A percentile compares a stretch with the other conserved stretches of the same genome.
phyloP scores from a whole-genome alignment of 2,797 vertebrate genomes.

The Oryzias sinensis region DNA sequence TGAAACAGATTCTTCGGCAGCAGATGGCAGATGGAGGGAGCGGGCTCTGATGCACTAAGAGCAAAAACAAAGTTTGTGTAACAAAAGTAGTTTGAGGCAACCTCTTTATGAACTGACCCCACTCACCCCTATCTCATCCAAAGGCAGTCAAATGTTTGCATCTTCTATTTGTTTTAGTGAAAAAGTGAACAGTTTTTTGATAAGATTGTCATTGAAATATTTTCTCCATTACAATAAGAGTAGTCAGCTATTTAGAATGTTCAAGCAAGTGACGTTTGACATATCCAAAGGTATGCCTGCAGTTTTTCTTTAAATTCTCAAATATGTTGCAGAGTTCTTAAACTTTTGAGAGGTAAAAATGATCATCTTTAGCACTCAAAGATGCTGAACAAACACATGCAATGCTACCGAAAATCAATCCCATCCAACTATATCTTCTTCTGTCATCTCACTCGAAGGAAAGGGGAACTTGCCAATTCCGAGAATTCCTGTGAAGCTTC shows the following conservation, averaged over 20 bases:
- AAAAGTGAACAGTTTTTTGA: constrained; percentile 39
- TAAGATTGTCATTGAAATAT: constrained; percentile 40
- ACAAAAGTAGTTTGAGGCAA: constrained; percentile 76
- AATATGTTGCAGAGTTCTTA: neutral
- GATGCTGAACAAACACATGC: constrained; percentile 42
- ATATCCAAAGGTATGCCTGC: no score
- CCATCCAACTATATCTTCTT: constrained; percentile 68
- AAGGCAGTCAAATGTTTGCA: constrained; percentile 17
- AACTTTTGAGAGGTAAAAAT: constrained; percentile 26
- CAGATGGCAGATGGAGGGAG: constrained; percentile 81
- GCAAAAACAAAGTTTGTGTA: constrained; percentile 85
- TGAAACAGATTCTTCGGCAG: constrained; percentile 86
- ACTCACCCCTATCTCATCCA: neutral
- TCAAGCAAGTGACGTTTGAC: no score
- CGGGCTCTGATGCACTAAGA: constrained; percentile 74
- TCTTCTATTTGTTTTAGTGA: neutral
- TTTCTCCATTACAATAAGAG: constrained; percentile 26
- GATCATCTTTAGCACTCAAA: constrained; percentile 28
- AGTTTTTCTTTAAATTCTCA: no score
- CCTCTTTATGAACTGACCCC: constrained; percentile 18
- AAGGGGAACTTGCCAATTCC: constrained; percentile 84
- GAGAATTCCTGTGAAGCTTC: constrained; percentile 74
- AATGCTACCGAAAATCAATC: constrained; percentile 68
- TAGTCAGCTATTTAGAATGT: constrained; percentile 44
- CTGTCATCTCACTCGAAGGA: constrained; percentile 77